A percentile compares a stretch with the other conserved stretches of the same genome.
Conservation (phyloP, 2,888 invertebrate species). For the Mycalesis mineus region DNA sequence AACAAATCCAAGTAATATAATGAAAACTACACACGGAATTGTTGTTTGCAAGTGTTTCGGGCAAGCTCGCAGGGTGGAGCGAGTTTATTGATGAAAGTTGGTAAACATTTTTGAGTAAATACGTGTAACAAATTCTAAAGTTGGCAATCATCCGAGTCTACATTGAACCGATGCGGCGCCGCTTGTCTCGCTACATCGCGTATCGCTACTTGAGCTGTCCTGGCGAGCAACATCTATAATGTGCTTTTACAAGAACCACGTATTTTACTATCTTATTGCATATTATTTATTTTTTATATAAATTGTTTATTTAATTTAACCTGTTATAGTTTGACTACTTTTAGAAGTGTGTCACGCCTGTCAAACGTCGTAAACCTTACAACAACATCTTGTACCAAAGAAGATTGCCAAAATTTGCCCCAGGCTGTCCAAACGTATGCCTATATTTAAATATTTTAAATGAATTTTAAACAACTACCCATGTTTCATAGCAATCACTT, state of each 20-base stretch:
- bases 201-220: slow-evolving; percentile 7
- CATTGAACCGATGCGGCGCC: slow-evolving; percentile 34
- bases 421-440: too few relatives aligned
- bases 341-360: too few relatives aligned
- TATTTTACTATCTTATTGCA: too few relatives aligned
- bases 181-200: slow-evolving; percentile 37
- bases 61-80: not conserved
- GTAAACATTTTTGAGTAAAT: slow-evolving; percentile 31
- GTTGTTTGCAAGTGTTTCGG: slow-evolving; percentile 8
- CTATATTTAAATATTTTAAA: too few relatives aligned
- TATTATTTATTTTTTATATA: too few relatives aligned
- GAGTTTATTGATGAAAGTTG: slow-evolving; percentile 17
- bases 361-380: too few relatives aligned
- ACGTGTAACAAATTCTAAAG: slow-evolving; percentile 43
- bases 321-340: too few relatives aligned
- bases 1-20: not conserved
- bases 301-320: too few relatives aligned
- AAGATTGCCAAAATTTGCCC: too few relatives aligned
- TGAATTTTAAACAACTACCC: too few relatives aligned
- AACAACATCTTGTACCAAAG: too few relatives aligned
- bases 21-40: slow-evolving; percentile 18
- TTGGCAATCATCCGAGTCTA: slow-evolving; percentile 49
- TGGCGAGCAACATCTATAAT: not conserved
- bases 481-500: too few relatives aligned
- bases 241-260: not conserved